Conservation (phyloP, 2,888 invertebrate genomes). For the Emmelina monodactyla region DNA sequence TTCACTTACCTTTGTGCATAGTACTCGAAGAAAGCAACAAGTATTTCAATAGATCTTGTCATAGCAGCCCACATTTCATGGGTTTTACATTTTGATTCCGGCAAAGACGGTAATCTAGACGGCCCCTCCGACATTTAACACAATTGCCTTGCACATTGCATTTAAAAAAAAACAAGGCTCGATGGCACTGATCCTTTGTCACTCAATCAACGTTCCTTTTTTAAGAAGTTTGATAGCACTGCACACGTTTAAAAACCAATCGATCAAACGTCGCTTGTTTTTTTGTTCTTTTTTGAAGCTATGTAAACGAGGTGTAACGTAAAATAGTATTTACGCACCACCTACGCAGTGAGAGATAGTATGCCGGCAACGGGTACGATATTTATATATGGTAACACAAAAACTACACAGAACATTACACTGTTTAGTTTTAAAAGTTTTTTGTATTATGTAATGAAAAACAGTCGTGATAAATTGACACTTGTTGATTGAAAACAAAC, state of each 20-base stretch:
- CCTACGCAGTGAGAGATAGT: constrained; percentile 22
- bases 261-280: background rate
- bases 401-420: background rate
- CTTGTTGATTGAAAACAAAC: constrained; percentile 15
- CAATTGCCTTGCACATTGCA: constrained; percentile 7
- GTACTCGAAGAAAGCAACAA: constrained; percentile 84
- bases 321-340: constrained; percentile 6
- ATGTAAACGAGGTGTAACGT: too few species aligned
- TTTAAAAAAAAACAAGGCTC: background rate
- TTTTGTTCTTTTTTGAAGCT: background rate
- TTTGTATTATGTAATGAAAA: background rate
- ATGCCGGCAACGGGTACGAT: constrained; percentile 31
- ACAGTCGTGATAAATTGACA: constrained; percentile 15
- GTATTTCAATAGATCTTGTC: constrained; percentile 80
- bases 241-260: background rate
- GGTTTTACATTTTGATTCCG: constrained; percentile 57
- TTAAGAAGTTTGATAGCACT: too few species aligned
- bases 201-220: too few species aligned
- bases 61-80: constrained; percentile 83
- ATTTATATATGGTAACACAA: constrained; percentile 18
- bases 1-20: constrained; percentile 77
- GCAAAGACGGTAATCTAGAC: constrained; percentile 30
- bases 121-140: constrained; percentile 50
- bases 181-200: background rate
- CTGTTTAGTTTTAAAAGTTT: background rate